Percentiles rank a stretch among this genome's conserved stretches.
Evolutionary conservation across 2,888 invertebrate species (phyloP).

Genomic region (Masnerella sp.): DNA sequence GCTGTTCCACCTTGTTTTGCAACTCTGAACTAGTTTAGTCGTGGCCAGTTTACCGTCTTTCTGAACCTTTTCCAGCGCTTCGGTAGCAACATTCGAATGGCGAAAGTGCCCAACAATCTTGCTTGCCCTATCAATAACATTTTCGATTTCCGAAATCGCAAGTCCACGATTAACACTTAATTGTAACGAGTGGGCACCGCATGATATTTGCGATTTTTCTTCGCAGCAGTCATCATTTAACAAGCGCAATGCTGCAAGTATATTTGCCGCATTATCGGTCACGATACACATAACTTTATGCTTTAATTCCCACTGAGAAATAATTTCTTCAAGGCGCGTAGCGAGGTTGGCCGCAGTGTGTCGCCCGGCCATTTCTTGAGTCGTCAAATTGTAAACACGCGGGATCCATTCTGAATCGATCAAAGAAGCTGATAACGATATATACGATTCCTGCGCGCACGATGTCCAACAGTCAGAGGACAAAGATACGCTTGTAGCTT

Average conservation of each 20-base stretch:
- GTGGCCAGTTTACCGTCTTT: neutral
- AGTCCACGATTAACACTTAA: neutral
- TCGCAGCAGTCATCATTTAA: neutral
- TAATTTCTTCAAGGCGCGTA: neutral
- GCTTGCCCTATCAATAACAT: neutral
- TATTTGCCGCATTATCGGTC: conserved; percentile 1
- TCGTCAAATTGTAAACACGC: neutral
- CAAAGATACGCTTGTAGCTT: neutral
- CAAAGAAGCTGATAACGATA: neutral
- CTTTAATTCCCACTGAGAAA: neutral
- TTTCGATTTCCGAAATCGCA: neutral
- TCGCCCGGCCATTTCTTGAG: neutral
- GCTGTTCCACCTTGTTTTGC: conserved; percentile 1
- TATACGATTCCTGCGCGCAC: neutral
- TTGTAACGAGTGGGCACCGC: neutral
- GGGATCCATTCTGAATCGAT: neutral
- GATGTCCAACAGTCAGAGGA: conserved; percentile 1
- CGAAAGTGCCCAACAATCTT: conserved; percentile 3
- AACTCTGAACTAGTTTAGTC: neutral
- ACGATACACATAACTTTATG: neutral
- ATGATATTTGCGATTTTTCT: neutral
- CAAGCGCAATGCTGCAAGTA: neutral
- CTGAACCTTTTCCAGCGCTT: neutral
- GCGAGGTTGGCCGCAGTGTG: neutral
- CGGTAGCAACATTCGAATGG: neutral